These are phyloP conservation scores for Operophtera brumata DNA, from an alignment of 2,888 invertebrate genomes.

Conservation along the genomic window DNA sequence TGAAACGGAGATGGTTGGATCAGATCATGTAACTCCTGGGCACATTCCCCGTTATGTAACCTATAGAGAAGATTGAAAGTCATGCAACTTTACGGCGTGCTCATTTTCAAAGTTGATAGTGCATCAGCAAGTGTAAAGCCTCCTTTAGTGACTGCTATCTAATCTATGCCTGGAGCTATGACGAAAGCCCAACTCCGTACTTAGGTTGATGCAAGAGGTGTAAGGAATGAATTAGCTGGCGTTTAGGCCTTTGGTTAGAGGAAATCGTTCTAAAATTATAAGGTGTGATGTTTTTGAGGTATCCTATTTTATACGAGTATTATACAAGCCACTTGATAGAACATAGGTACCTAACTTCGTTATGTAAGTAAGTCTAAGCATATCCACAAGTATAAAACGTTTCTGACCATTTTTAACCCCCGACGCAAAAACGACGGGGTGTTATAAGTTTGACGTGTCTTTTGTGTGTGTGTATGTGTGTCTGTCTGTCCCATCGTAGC, in stretches of 20 bases:
- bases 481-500: no score
- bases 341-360: neutral
- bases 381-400: no score
- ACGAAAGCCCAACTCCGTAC: conserved; percentile 18
- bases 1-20: no score
- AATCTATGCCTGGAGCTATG: conserved; percentile 17
- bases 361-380: no score
- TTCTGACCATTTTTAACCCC: no score
- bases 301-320: conserved; percentile 2
- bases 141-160: conserved; percentile 6
- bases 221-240: conserved; percentile 12
- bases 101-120: neutral
- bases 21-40: no score
- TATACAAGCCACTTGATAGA: neutral
- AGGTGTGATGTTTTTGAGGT: conserved; percentile 2
- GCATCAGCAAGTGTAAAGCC: neutral
- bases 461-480: no score
- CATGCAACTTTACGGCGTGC: no score
- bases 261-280: conserved; percentile 21
- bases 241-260: conserved; percentile 10
- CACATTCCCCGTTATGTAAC: no score
- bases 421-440: no score
- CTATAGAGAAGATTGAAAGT: no score
- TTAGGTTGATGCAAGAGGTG: conserved; percentile 19
- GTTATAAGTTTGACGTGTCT: no score